Evolutionary conservation across 2,888 invertebrate genomes (phyloP), one percentile per base, ranked within the genome.

Genomic region (Erpobdella octoculata): DNA sequence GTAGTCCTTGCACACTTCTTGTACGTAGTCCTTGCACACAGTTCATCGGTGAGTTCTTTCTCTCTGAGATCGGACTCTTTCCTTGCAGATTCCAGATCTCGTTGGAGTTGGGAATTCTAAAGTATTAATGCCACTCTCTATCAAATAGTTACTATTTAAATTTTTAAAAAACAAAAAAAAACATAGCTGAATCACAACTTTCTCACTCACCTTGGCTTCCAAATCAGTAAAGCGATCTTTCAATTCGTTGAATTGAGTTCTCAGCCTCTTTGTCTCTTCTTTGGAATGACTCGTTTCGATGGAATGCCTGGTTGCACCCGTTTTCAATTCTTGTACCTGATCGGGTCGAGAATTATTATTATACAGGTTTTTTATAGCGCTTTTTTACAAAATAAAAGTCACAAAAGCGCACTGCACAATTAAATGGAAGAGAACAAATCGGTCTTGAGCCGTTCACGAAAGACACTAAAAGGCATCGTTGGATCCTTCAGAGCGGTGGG

Each of bases 1-100:
- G 85, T 85, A 0, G 86, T 86, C 78, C 84, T 85, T 46, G 85
- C 84, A 12, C 84, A 83, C 71, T 84, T 84, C 76, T 86, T 85
- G 3, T 85, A 82, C 65, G 81, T 78, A 79, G 81, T 79, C 71
- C 80, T 77, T 64, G 79, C 77, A 71, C 77, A 77, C 33, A 76
- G 78, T 75, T 85, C 85, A 70, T 82, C 78, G 75, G 83, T 83
- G 77, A 84, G 84, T 36, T 84, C 83, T 69, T 83, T 80, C 71
- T 85, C 83, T 75, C 82, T 83, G 76, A 83, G 81, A 71, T 85
- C 85, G 73, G 84, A 77, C 75, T 85, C 84, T 74, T 84, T 80
- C 77, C 83, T 80, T 67, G 85, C 77, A 73, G 84, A 83, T 75
- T 84, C 82, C 75, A 84, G 80, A 75, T 85, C 84, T 77, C 83